A percentile compares a stretch with the other conserved stretches of the same genome.
Evolutionary conservation across 2,113 vertebrate genomes (phyloP).

Genomic region (Campylorhamphus procurvoides): DNA sequence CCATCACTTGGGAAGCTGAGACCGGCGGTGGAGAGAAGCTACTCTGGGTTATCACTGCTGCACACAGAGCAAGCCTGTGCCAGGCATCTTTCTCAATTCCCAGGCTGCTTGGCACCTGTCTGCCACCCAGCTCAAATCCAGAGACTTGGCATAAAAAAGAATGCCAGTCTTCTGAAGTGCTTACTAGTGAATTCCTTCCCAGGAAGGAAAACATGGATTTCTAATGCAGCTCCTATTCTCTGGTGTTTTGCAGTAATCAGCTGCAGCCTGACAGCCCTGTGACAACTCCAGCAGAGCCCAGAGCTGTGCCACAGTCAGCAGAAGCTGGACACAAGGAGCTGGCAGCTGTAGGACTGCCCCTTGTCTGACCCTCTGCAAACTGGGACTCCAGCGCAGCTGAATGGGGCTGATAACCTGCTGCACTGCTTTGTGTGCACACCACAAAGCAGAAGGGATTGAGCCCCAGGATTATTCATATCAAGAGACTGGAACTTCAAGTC

Average conservation of each 20-base stretch:
- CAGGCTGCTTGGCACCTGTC: not conserved
- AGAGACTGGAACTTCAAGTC: not conserved
- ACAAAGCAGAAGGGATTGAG: not conserved
- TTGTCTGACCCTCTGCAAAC: not conserved
- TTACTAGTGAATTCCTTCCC: not conserved
- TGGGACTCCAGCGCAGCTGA: not conserved
- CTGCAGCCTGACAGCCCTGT: accelerated
- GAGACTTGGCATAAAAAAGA: not conserved
- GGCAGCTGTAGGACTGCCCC: not conserved
- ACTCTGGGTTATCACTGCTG: not conserved
- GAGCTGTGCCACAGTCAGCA: not conserved
- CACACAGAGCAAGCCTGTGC: not conserved
- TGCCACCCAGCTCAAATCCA: not conserved
- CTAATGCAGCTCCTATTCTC: not conserved
- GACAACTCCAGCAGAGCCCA: not conserved
- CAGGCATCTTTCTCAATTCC: not conserved
- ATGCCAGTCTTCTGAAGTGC: not conserved
- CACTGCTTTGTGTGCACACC: not conserved
- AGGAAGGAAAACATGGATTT: not conserved
- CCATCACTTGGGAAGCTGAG: not conserved
- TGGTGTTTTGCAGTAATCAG: not conserved
- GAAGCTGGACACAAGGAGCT: not conserved
- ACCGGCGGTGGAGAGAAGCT: accelerated
- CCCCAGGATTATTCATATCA: not conserved
- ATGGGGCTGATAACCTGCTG: not conserved